Conservation (phyloP, 2,797 vertebrate genomes). For the Tamandua tetradactyla region DNA sequence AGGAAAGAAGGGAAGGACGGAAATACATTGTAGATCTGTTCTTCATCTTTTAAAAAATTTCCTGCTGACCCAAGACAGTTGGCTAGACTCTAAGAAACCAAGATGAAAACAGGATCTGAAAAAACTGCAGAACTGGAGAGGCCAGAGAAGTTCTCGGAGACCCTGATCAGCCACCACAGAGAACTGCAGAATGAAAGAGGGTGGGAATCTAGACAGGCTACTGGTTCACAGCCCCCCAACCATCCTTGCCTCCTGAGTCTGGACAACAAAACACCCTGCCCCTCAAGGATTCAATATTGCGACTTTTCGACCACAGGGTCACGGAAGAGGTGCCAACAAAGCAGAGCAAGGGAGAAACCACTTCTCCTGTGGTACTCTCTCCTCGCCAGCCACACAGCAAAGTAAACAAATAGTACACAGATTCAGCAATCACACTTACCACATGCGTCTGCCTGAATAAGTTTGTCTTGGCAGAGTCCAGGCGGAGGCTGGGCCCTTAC, state of each 20-base stretch:
- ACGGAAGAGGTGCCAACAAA: background rate
- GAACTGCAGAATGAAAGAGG: background rate
- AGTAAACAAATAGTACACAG: background rate
- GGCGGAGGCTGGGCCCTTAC: background rate
- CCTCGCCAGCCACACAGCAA: background rate
- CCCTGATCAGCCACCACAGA: background rate
- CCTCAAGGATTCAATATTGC: background rate
- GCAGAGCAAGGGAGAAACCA: background rate
- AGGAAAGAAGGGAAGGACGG: accelerated
- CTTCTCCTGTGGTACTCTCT: background rate
- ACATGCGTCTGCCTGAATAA: background rate
- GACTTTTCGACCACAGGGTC: background rate
- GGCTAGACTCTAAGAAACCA: background rate
- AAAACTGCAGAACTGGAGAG: background rate
- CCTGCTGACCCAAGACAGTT: too few relatives aligned
- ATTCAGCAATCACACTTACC: constrained; percentile 60
- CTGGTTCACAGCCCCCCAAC: accelerated
- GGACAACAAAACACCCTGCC: background rate
- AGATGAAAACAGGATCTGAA: background rate
- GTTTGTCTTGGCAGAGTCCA: background rate
- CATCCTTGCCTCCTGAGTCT: background rate
- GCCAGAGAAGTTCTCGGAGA: accelerated
- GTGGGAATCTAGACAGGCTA: accelerated
- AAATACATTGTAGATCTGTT: background rate
- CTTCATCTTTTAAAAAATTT: background rate